Conservation (phyloP, 2,888 invertebrate genomes). For the Dolichomitus sp. region DNA sequence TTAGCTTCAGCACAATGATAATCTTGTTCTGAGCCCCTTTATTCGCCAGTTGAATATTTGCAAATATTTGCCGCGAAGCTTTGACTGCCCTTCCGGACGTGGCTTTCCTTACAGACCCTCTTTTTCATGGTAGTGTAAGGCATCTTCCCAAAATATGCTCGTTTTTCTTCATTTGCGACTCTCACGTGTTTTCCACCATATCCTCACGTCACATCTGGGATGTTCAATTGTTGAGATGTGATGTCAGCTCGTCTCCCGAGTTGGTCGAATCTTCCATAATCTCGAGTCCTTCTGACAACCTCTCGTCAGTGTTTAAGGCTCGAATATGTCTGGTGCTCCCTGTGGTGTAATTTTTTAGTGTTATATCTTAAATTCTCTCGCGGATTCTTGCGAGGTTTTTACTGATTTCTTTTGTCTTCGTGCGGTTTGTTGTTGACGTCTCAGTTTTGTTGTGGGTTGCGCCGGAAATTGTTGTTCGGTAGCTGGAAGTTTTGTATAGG, state of each 20-base stretch:
- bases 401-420: neutral
- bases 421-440: no score
- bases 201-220: constrained; percentile 34
- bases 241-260: constrained; percentile 34
- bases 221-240: constrained; percentile 1
- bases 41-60: neutral
- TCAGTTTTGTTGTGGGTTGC: no score
- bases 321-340: no score
- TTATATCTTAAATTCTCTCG: neutral
- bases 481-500: no score
- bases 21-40: neutral
- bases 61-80: constrained; percentile 2
- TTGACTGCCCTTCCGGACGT: neutral
- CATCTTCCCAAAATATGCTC: no score
- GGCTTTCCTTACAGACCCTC: no score
- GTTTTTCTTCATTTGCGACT: no score
- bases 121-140: no score
- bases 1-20: constrained; percentile 12
- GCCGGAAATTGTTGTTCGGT: no score
- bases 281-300: neutral
- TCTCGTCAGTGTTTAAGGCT: neutral
- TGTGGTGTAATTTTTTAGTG: neutral
- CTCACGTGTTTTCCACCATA: constrained; percentile 4
- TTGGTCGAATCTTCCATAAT: neutral
- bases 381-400: neutral